These are phyloP conservation scores for Caenorhabditis virilis DNA, from an alignment of 2,888 invertebrate species.

Conservation along the genomic window DNA sequence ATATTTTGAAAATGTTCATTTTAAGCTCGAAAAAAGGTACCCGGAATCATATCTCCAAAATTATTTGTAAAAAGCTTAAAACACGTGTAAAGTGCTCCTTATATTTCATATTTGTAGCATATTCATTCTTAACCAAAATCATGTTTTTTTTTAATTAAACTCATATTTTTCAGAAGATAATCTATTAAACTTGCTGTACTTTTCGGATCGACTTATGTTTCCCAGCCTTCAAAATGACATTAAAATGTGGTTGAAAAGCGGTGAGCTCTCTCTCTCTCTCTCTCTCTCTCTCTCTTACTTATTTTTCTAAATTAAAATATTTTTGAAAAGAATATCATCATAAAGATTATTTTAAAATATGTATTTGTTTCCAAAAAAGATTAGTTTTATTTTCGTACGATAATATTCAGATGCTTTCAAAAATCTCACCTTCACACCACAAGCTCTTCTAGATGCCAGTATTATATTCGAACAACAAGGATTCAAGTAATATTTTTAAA, in stretches of 20 bases:
- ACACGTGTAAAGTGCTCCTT: too few species aligned
- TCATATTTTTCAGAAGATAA: conserved; percentile 18
- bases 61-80: too few species aligned
- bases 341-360: too few species aligned
- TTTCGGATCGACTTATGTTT: conserved; percentile 34
- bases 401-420: conserved; percentile 22
- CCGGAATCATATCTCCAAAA: too few species aligned
- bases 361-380: neutral
- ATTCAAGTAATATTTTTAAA: neutral
- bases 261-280: too few species aligned
- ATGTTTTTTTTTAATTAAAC: neutral
- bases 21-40: too few species aligned
- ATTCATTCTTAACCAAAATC: neutral
- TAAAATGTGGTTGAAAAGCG: conserved; percentile 24
- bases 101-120: neutral
- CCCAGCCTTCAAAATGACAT: conserved; percentile 25
- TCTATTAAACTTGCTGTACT: conserved; percentile 12
- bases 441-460: neutral
- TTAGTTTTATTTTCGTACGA: neutral
- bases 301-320: too few species aligned
- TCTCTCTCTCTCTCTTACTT: too few species aligned
- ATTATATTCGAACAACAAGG: neutral
- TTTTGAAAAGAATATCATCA: neutral
- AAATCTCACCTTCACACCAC: neutral
- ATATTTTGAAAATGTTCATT: too few species aligned